A percentile compares a stretch with the other conserved stretches of the same genome.
Conservation (phyloP, 2,113 vertebrate genomes). For the Tiliqua scincoides region DNA sequence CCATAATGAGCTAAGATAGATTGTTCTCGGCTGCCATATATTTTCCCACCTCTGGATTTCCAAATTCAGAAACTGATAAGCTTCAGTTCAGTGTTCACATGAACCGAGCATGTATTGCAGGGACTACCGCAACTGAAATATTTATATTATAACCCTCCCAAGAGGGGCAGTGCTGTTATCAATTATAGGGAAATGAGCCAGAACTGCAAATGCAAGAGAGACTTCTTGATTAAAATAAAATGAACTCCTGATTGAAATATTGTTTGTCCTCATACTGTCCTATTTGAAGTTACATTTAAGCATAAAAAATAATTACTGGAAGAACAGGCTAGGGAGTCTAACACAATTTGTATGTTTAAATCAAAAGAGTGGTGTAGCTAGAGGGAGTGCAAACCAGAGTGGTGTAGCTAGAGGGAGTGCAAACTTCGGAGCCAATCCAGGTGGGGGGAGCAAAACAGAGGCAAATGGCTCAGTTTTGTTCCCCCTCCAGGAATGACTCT, state of each 20-base stretch:
- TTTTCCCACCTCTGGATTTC: slow-evolving; percentile 27
- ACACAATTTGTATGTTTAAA: too few species aligned
- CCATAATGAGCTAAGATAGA: background rate
- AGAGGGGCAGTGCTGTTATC: slow-evolving; percentile 28
- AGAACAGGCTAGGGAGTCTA: background rate
- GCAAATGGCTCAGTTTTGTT: too few species aligned
- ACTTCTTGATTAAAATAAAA: slow-evolving; percentile 44
- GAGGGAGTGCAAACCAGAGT: too few species aligned
- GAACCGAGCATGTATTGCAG: background rate
- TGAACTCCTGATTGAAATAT: slow-evolving; percentile 39
- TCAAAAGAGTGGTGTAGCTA: too few species aligned
- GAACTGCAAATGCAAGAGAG: slow-evolving; percentile 48
- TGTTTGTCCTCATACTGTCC: slow-evolving; percentile 33
- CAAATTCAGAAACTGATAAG: slow-evolving; percentile 35
- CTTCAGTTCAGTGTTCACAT: background rate
- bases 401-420: too few species aligned
- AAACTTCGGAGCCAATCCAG: too few species aligned
- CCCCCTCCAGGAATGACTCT: too few species aligned
- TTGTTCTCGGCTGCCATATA: slow-evolving; percentile 18
- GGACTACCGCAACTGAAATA: slow-evolving; percentile 41
- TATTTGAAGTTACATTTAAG: background rate
- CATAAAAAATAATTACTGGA: background rate
- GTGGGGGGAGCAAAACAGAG: too few species aligned
- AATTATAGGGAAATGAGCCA: slow-evolving; percentile 61
- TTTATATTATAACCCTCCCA: slow-evolving; percentile 25